A percentile compares a stretch with the other conserved stretches of the same genome.
Evolutionary conservation across 2,113 vertebrate genomes (phyloP).

Genomic region (Coreoperca whiteheadi): DNA sequence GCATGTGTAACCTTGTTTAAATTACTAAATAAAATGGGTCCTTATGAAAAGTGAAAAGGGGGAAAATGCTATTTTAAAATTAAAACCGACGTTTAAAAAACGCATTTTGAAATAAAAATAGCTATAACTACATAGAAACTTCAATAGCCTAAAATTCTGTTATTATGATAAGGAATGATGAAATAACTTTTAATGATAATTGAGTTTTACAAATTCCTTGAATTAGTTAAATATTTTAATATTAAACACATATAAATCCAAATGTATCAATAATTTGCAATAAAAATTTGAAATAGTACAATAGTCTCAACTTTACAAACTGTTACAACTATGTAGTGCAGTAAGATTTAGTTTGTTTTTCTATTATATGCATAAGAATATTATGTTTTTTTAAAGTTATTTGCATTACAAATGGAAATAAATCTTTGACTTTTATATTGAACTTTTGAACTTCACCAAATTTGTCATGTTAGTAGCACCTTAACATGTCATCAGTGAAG

Average conservation of each 20-base stretch:
- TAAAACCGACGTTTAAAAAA: background rate
- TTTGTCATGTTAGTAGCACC: background rate
- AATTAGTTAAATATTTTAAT: background rate
- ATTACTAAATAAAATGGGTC: too few species aligned
- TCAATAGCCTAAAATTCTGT: background rate
- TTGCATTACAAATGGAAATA: background rate
- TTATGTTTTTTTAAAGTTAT: background rate
- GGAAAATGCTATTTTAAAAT: background rate
- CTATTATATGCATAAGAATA: background rate
- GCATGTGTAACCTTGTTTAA: background rate
- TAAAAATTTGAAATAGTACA: too few species aligned
- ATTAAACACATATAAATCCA: too few species aligned
- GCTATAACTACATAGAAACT: too few species aligned
- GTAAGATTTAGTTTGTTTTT: background rate
- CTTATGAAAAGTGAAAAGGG: background rate
- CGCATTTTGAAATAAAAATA: background rate
- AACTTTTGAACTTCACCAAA: conserved; percentile 22
- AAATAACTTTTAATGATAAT: background rate
- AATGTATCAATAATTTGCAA: too few species aligned
- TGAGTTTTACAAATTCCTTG: background rate
- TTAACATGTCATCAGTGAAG: conserved; percentile 5
- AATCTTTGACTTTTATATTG: background rate
- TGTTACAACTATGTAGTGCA: background rate
- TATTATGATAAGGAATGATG: background rate
- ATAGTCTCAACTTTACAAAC: too few species aligned